Evolutionary conservation across 1,140 invertebrate genomes (phyloP), one percentile per base, ranked within the genome.

Genomic region (Piezodorus guildinii): DNA sequence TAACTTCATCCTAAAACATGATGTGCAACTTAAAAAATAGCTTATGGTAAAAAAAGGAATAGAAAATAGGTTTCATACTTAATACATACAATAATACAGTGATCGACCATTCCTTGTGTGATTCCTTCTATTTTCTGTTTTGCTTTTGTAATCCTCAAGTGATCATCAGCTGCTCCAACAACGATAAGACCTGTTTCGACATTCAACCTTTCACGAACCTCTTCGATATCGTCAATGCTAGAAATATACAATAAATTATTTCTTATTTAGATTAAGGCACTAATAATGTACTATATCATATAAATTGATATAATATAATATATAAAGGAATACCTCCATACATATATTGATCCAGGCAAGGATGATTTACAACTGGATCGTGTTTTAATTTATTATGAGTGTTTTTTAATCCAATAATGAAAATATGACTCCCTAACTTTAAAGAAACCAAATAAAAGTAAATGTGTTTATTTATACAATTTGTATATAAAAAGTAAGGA

Each of bases 81-180:
- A 6, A 21, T 43, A 69, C 63, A 61, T 62, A 71, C 83, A 65
- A 87, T 72, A 61, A 94, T 83, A 72, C 83, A 86, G 46, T 85
- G 76, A 72, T 94, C 90, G 1, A 91, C 87, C 78, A 91, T 87
- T 27, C 80, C 78, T 71, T 94, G 90, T 0, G 89, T 93, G 17
- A 93, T 81, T 43, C 84, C 82, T 66, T 91, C 85, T 5, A 77
- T 74, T 66, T 83, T 79, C 61, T 86, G 83, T 70, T 90, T 88
- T 3, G 79, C 77, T 46, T 84, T 84, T 8, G 78, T 81, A 62
- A 94, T 79, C 60, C 87, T 76, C 2, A 94, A 75, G 59, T 84
- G 76, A 73, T 90, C 86, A 75, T 93, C 89, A 5, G 86, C 88
- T 43, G 85, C 84, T 21, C 89, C 89, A n/a, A 94, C 84, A 0